A percentile compares a stretch with the other conserved stretches of the same genome.
phyloP scores from a whole-genome alignment of 2,797 vertebrate genomes.

The Sebastes hubbsi region DNA sequence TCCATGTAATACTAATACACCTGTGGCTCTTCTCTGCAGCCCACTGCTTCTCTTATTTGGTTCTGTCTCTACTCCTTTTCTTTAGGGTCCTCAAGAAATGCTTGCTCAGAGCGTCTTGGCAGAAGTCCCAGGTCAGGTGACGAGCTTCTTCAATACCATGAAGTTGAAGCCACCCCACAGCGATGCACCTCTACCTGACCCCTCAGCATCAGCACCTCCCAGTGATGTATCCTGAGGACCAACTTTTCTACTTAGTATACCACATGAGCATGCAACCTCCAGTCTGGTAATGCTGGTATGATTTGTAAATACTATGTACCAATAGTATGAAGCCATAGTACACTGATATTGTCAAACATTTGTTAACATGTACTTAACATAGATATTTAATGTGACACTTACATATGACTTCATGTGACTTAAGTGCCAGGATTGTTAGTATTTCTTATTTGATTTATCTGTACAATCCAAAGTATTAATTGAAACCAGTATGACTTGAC shows the following conservation, averaged over 20 bases:
- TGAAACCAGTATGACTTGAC: background rate
- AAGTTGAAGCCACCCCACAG: conserved; percentile 84
- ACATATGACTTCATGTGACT: conserved; percentile 2
- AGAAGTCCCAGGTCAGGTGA: conserved; percentile 93
- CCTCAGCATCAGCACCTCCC: conserved; percentile 27
- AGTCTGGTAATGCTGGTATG: background rate
- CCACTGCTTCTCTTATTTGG: background rate
- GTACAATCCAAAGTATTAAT: background rate
- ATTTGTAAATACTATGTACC: background rate
- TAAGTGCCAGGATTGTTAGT: conserved; percentile 43
- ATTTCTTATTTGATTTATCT: background rate
- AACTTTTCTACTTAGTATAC: background rate
- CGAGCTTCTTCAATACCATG: conserved; percentile 87
- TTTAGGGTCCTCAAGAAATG: conserved; percentile 84
- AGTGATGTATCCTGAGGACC: background rate
- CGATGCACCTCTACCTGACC: conserved; percentile 24
- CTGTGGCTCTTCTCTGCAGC: background rate
- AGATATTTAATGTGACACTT: background rate
- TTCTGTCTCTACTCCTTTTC: conserved; percentile 1
- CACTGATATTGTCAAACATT: background rate
- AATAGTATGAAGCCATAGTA: background rate
- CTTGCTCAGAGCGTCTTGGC: conserved; percentile 92
- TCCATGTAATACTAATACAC: background rate
- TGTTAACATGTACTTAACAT: background rate
- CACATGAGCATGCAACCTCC: background rate